These are phyloP conservation scores for Miniopterus natalensis DNA, from an alignment of 2,113 vertebrate genomes.

Conservation along the genomic window DNA sequence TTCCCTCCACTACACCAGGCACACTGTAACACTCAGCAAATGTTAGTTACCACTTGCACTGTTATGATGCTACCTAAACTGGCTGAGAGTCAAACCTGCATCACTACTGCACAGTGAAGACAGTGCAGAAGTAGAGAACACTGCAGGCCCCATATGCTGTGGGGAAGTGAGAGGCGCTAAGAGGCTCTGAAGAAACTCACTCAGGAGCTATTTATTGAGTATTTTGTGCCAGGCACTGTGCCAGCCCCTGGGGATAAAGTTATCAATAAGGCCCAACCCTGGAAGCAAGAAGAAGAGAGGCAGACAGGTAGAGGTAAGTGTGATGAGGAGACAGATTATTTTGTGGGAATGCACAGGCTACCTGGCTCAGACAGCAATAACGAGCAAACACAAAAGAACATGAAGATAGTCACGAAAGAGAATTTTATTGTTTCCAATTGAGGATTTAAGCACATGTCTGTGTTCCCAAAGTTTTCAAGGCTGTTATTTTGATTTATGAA, in stretches of 20 bases:
- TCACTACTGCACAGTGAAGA: accelerated
- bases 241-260: background rate
- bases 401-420: background rate
- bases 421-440: constrained; percentile 69
- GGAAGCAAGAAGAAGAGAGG: background rate
- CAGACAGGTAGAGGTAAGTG: background rate
- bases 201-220: background rate
- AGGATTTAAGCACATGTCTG: constrained; percentile 25
- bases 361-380: background rate
- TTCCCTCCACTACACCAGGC: no score
- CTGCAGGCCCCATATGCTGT: accelerated
- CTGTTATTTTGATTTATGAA: constrained; percentile 63
- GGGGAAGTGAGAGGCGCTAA: background rate
- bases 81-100: background rate
- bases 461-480: background rate
- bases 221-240: no score
- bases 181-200: background rate
- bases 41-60: accelerated
- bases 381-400: constrained; percentile 57
- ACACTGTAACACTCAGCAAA: background rate
- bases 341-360: accelerated
- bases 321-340: accelerated
- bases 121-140: background rate
- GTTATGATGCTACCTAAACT: accelerated
- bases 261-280: accelerated